These are phyloP conservation scores for Cassiopea andromeda DNA, from an alignment of 30 jellyfish, hydroid and myxozoan genomes.

Conservation along the genomic window DNA sequence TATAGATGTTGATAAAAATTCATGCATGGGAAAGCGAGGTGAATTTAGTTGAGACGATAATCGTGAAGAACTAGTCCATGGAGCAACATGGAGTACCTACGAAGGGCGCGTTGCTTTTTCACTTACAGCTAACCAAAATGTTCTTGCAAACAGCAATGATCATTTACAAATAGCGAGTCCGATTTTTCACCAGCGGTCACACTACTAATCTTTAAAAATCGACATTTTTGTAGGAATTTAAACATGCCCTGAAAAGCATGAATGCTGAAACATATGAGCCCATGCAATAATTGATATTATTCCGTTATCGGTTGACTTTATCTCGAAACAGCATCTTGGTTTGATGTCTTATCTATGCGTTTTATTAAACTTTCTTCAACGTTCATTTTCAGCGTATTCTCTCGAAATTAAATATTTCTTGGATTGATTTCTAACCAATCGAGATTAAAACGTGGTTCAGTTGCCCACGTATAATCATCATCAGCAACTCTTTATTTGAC, in stretches of 20 bases:
- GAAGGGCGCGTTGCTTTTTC: no score
- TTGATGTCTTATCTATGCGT: not conserved
- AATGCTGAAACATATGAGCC: no score
- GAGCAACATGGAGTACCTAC: not conserved
- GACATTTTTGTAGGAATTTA: no score
- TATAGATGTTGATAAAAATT: conserved; percentile 57
- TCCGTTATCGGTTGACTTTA: no score
- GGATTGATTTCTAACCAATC: not conserved
- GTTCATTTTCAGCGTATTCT: not conserved
- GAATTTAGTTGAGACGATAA: not conserved
- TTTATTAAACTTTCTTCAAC: not conserved
- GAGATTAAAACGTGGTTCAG: not conserved
- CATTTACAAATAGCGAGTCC: no score
- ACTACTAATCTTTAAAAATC: no score
- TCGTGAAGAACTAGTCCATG: conserved; percentile 24
- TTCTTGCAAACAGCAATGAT: no score
- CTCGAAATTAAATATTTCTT: not conserved
- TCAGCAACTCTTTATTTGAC: not conserved
- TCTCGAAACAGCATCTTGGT: not conserved
- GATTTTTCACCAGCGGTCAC: no score
- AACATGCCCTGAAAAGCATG: no score
- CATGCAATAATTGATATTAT: no score
- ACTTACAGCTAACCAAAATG: no score
- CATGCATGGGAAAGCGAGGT: conserved; percentile 57
- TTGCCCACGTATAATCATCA: not conserved